These are phyloP conservation scores for Karalla daura DNA, from an alignment of 2,797 vertebrate genomes.

Conservation along the genomic window DNA sequence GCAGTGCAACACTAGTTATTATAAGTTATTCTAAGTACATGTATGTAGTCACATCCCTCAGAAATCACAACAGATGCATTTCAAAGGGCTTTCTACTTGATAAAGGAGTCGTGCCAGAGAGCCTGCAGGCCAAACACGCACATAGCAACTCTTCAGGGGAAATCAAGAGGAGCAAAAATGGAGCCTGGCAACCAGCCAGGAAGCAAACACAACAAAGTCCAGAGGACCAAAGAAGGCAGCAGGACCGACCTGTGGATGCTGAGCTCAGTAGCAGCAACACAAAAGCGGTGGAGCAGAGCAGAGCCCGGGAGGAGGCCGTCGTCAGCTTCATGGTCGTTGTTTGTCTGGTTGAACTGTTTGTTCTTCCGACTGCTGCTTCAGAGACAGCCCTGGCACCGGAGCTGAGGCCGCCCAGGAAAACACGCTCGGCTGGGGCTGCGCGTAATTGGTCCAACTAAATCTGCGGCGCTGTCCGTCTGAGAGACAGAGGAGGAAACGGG, in stretches of 20 bases:
- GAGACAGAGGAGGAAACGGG: neutral
- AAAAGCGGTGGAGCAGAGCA: constrained; percentile 29
- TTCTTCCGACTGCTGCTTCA: constrained; percentile 1
- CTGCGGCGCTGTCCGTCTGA: constrained; percentile 17
- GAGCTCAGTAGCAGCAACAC: constrained; percentile 39
- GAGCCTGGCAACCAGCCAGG: constrained; percentile 24
- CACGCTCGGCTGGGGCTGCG: constrained; percentile 14
- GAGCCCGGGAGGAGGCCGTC: constrained; percentile 54
- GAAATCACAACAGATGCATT: too few species aligned
- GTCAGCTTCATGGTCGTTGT: too few species aligned
- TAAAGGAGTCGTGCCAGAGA: too few species aligned
- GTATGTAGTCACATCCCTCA: too few species aligned
- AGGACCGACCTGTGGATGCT: constrained; percentile 63
- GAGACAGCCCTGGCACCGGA: constrained; percentile 6
- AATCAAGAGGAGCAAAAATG: constrained; percentile 48
- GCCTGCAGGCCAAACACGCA: too few species aligned
- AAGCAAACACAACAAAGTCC: constrained; percentile 20
- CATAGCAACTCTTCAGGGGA: neutral
- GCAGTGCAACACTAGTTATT: too few species aligned
- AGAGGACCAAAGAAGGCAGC: neutral
- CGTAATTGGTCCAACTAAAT: constrained; percentile 48
- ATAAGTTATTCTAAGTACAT: too few species aligned
- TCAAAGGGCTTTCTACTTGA: too few species aligned
- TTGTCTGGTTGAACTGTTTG: neutral
- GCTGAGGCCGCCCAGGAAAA: constrained; percentile 41